Base-by-base conservation (phyloP, 1,140 invertebrate species). In the Pentalonia nigronervosa region DNA sequence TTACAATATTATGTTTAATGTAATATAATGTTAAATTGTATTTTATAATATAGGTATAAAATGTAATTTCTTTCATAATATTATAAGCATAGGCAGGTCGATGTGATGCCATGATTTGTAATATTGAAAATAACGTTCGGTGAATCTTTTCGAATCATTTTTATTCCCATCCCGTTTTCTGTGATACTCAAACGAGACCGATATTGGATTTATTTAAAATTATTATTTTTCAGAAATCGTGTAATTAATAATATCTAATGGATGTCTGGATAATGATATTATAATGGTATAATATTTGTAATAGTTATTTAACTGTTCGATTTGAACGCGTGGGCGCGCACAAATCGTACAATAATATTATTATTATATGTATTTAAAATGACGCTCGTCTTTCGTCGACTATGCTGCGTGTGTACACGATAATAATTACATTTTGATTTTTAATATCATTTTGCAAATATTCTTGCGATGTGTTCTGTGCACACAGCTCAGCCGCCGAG, bases 181-280 rank as follows among this genome's bases (percentile, higher is more conserved):
- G 60, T 76, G 60, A 76, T 76, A n/a, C 14, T n/a, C 60, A 76
- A 17, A 20, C n/a, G 6, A 17, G n/a, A 67, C 30, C 30, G 11
- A 67, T 76, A 76, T 76, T 17, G n/a, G n/a, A 76, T 76, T 53
- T 53, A 76, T n/a, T 76, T 76, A 76, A 67, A 76, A 76, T 76
- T 14, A 6, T 76, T 76, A 30, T 76, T 76, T n/a, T n/a, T 76
- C 60, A 0, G 4, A 4, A 7, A 76, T n/a, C 60, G 60, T n/a
- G 60, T 17, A 76, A 76, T 76, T 76, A 76, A 76, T 76, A 76
- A 17, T n/a, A 76, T 76, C n/a, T 2, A 1, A 76, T n/a, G 3
- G n/a, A n/a, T 34, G n/a, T 76, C n/a, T 4, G n/a, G 7, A 17
- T 76, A 30, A n/a, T 76, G 60, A 76, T n/a, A 11, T 7, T n/a